Evolutionary conservation across 2,888 invertebrate species (phyloP), one percentile per base, ranked within the genome.

Genomic region (Oscheius sp.): DNA sequence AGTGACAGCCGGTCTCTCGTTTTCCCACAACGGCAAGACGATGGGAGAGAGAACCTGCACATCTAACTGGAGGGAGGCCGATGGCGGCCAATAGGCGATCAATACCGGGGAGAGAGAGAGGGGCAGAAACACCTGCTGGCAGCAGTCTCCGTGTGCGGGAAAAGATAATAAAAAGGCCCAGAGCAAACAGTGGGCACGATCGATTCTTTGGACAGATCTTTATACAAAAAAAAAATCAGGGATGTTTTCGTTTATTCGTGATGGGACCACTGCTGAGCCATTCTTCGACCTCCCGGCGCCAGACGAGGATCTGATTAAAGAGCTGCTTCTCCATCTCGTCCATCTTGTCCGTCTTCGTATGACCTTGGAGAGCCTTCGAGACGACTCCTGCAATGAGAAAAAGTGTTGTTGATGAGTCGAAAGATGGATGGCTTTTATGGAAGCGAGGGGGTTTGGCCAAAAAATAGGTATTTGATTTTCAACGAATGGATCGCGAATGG

Each of bases 1-100:
- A 21, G n/a, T 0, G 42, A 7, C 0, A 42, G 42, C 42, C 42
- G 42, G 53, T 53, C 21, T 53, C 53, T 53, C 42, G 42, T 42
- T 42, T 42, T 42, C 42, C 42, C 42, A 42, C 42, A 42, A 42
- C 42, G 42, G 42, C 42, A 42, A 42, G 11, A 21, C 21, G 21
- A 21, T 21, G 48, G 57, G 68, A 58, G 59, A 74, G 65, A 68
- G 51, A 75, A 77, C 80, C 76, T 80, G 80, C 80, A 75, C 78
- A 80, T 80, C 80, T 77, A 79, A 79, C 78, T 7, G 5, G 51
- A 9, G 21, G 21, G 55, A 32, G 21, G 55, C n/a, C 42, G 42
- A 42, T 42, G 48, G n/a, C n/a, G 62, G 42, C 42, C 21, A 21
- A 21, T n/a, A 2, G 10, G 1, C 68, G 55, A 68, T 68, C 68